These are phyloP conservation scores for Lasiommata megera DNA, from an alignment of 2,888 invertebrate genomes.

Conservation along the genomic window DNA sequence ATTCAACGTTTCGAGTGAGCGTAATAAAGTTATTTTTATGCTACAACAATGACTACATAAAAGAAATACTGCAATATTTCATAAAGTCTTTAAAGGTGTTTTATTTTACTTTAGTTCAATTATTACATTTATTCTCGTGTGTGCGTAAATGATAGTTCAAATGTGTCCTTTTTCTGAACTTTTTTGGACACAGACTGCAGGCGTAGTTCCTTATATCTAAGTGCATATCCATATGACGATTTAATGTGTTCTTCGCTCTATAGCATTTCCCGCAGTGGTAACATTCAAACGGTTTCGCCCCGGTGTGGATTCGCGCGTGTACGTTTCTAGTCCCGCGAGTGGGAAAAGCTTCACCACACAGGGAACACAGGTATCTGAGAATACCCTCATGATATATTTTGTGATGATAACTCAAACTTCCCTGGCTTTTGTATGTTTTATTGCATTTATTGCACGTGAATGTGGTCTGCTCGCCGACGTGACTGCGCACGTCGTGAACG, in stretches of 20 bases:
- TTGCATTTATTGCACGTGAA: conserved; percentile 66
- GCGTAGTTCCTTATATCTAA: conserved; percentile 49
- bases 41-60: too few relatives aligned
- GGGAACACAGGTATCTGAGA: conserved; percentile 59
- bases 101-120: too few relatives aligned
- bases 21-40: too few relatives aligned
- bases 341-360: conserved; percentile 75
- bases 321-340: conserved; percentile 58
- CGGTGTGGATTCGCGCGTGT: conserved; percentile 69
- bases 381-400: conserved; percentile 64
- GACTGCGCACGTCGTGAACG: conserved; percentile 69
- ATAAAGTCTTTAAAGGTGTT: too few relatives aligned
- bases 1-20: too few relatives aligned
- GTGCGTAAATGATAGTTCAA: conserved; percentile 59
- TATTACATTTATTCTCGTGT: conserved; percentile 40
- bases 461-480: conserved; percentile 41
- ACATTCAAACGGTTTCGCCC: conserved; percentile 69
- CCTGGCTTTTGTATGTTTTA: conserved; percentile 64
- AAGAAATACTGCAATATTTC: too few relatives aligned
- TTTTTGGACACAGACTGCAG: conserved; percentile 56
- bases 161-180: conserved; percentile 61
- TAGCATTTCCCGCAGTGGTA: conserved; percentile 58
- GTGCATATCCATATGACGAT: conserved; percentile 57
- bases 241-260: conserved; percentile 53
- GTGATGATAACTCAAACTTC: conserved; percentile 66